Base-by-base conservation (phyloP, 1,140 invertebrate genomes). In the Leptopilina clavipes region DNA sequence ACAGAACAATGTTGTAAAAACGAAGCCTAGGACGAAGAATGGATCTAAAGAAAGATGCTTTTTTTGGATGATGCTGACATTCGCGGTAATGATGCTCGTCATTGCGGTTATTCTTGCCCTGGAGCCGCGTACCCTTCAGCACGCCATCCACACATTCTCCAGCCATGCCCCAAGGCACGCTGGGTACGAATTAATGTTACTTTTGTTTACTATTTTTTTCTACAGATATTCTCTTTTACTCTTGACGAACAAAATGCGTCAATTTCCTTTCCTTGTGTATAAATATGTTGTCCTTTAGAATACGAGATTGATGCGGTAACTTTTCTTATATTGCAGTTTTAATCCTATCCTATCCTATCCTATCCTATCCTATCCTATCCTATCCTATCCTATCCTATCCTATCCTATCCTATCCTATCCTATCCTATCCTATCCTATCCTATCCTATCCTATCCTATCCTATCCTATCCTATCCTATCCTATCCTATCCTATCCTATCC, bases 91-190 rank as follows among this genome's bases (percentile, higher is more conserved):
- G 82, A 79, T 89, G 79, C 81, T 85, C 79, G 81, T 89, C 76
- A 77, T 89, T 84, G 87, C 87, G 81, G 79, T 90, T 83, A 84
- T 88, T 86, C 82, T 89, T 87, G 82, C 83, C 81, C 79, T 89
- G 89, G 88, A 89, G 80, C 87, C 88, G 79, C 85, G 82, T 85
- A 82, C 78, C 81, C 84, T 88, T 70, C 81, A 82, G 76, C 85
- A 81, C 77, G 82, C 82, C 83, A 83, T 84, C 86, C 81, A 82
- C 83, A 85, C 83, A 77, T 81, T 87, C 76, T 87, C 87, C 85
- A 90, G 87, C 84, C 84, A 86, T 86, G 80, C 83, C 84, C 81
- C 87, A 78, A 86, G 83, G 84, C 85, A 89, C 85, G 73, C 88
- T 87, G 88, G 87, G 88, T 90, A 90, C 88, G 88, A 88, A 40